These are phyloP conservation scores for Origma solitaria DNA, from an alignment of 2,113 vertebrate genomes.

Conservation along the genomic window DNA sequence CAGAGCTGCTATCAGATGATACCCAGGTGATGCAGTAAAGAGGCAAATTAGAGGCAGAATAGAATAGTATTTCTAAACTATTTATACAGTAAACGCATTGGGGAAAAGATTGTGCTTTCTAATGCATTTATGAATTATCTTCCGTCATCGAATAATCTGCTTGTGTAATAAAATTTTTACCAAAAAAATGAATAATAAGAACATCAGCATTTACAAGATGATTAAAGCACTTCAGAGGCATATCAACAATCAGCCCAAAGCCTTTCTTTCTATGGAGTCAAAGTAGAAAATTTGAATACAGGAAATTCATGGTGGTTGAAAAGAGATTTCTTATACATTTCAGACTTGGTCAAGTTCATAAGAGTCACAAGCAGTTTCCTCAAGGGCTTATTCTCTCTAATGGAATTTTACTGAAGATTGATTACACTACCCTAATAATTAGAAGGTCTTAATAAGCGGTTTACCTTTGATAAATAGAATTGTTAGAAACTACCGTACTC, in stretches of 20 bases:
- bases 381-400: conserved; percentile 52
- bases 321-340: neutral
- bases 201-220: neutral
- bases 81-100: neutral
- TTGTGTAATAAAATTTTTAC: neutral
- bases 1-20: neutral
- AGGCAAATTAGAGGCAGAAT: neutral
- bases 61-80: neutral
- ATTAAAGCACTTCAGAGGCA: neutral
- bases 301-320: neutral
- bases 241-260: neutral
- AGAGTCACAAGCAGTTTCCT: conserved; percentile 39
- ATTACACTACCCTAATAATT: conserved; percentile 70
- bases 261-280: neutral
- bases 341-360: conserved; percentile 38
- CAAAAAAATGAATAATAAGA: neutral
- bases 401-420: conserved; percentile 66
- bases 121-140: neutral
- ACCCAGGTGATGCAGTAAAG: neutral
- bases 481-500: conserved; percentile 12
- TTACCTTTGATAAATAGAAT: conserved; percentile 71
- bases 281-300: neutral
- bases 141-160: neutral
- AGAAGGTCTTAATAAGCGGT: conserved; percentile 65
- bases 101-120: neutral